These are phyloP conservation scores for Dipodomys ordii DNA, from an alignment of 2,113 vertebrate genomes.

Conservation along the genomic window DNA sequence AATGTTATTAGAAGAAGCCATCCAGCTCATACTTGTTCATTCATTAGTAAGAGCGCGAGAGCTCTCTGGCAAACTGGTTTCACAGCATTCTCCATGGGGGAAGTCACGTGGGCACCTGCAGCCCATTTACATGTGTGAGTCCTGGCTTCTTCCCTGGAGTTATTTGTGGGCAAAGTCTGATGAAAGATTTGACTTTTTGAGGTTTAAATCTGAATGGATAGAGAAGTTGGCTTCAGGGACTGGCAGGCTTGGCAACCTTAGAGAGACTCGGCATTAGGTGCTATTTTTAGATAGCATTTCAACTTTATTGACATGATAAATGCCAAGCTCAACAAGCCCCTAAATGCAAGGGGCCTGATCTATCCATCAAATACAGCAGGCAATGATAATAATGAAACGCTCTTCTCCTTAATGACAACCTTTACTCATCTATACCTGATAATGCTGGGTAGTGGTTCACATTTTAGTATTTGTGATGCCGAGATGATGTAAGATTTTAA, in stretches of 20 bases:
- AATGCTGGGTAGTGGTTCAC: not conserved
- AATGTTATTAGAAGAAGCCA: slow-evolving; percentile 46
- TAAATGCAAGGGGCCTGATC: not conserved
- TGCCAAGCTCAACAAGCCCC: not conserved
- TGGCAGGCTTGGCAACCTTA: not conserved
- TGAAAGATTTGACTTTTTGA: not conserved
- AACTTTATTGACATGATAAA: not conserved
- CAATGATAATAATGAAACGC: not conserved
- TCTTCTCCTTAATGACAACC: not conserved
- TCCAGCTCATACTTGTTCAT: slow-evolving; percentile 37
- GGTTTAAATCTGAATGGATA: slow-evolving; percentile 3
- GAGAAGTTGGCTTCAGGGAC: not conserved
- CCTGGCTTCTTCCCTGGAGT: slow-evolving; percentile 35
- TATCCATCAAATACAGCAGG: not conserved
- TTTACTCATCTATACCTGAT: not conserved
- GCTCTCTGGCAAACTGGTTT: slow-evolving; percentile 63
- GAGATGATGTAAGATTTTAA: not conserved
- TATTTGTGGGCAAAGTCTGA: not conserved
- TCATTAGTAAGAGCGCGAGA: not conserved
- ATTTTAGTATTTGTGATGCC: not conserved
- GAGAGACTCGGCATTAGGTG: not conserved
- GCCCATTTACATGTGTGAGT: not conserved
- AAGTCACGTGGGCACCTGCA: not conserved
- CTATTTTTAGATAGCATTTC: slow-evolving; percentile 42
- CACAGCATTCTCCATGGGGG: slow-evolving; percentile 41